Percentiles rank a stretch among this genome's conserved stretches.
These are phyloP conservation scores for Drosophila teissieri DNA, from an alignment of 1,140 invertebrate genomes.

Conservation along the genomic window DNA sequence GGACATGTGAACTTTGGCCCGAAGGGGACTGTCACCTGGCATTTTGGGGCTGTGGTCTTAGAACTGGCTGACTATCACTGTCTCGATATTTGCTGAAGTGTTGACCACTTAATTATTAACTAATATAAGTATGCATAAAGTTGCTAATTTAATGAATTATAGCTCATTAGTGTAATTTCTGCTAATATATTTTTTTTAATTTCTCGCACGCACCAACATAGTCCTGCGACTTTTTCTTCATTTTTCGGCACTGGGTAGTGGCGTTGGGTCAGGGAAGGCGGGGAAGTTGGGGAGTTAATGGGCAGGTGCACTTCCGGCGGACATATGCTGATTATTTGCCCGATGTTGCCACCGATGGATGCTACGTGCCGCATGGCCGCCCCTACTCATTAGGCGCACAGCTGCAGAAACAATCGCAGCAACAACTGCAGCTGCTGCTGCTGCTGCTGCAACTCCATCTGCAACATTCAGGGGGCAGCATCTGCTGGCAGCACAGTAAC, in stretches of 20 bases:
- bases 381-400: conserved; percentile 59
- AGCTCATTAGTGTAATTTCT: not conserved
- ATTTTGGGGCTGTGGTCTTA: not conserved
- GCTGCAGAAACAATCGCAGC: conserved; percentile 49
- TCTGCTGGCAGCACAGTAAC: conserved; percentile 3
- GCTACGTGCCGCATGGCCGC: conserved; percentile 49
- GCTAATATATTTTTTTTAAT: not conserved
- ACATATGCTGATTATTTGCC: conserved; percentile 68
- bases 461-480: conserved; percentile 18
- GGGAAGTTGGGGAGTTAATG: not conserved
- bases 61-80: conserved; percentile 5
- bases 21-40: not conserved
- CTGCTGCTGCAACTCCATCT: conserved; percentile 25
- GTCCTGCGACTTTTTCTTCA: not conserved
- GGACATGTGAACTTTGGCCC: conserved; percentile 18
- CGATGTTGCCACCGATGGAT: conserved; percentile 39
- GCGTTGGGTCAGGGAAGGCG: not conserved
- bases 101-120: too few species aligned
- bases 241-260: conserved; percentile 4
- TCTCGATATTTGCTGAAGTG: too few species aligned
- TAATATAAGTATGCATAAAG: too few species aligned
- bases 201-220: too few species aligned
- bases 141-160: too few species aligned
- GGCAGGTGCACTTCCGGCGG: conserved; percentile 32
- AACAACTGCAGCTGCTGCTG: conserved; percentile 12